A percentile compares a stretch with the other conserved stretches of the same genome.
Conservation (phyloP, 2,888 invertebrate species). For the Tenodera sinensis region DNA sequence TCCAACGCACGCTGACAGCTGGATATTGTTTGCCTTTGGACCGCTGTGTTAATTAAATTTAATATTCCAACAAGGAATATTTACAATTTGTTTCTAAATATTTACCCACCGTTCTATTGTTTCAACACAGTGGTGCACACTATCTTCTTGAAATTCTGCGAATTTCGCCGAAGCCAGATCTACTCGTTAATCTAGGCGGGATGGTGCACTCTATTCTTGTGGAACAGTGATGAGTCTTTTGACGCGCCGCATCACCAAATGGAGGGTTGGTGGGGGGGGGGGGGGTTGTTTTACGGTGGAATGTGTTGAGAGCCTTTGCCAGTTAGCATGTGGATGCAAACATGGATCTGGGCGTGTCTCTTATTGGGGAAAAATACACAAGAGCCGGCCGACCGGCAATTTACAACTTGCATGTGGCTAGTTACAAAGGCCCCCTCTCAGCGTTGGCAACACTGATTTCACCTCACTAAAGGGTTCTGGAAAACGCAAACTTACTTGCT, state of each 20-base stretch:
- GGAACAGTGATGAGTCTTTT: neutral
- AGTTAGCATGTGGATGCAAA: neutral
- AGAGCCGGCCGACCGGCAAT: neutral
- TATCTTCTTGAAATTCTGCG: no score
- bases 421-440: neutral
- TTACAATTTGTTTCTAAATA: neutral
- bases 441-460: no score
- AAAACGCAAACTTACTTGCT: no score
- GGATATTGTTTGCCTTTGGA: no score
- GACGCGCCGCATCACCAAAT: neutral
- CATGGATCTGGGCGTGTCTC: neutral
- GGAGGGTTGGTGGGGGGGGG: neutral
- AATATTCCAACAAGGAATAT: neutral
- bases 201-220: neutral
- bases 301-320: neutral
- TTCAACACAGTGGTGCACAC: no score
- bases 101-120: neutral
- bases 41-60: neutral
- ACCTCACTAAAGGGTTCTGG: no score
- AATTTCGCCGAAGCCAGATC: no score
- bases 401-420: neutral
- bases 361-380: neutral
- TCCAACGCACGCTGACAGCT: no score
- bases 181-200: no score
- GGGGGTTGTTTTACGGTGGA: neutral